phyloP scores from a whole-genome alignment of 2,797 vertebrate species.

The Eospalax fontanierii region DNA sequence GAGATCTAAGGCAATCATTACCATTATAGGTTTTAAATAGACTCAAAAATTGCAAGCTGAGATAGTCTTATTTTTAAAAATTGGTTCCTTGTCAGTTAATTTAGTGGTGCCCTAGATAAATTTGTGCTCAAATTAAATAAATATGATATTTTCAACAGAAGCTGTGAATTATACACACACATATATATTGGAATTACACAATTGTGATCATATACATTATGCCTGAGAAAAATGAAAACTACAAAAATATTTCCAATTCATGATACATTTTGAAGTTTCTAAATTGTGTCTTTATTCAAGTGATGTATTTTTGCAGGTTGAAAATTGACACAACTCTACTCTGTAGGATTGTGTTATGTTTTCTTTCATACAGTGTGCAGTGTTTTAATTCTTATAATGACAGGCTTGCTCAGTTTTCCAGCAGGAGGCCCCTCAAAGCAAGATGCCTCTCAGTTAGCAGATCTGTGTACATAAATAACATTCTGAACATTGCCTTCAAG shows the following conservation, averaged over 20 bases:
- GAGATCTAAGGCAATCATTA: conserved; percentile 72
- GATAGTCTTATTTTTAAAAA: conserved; percentile 69
- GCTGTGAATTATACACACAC: conserved; percentile 67
- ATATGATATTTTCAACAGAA: conserved; percentile 81
- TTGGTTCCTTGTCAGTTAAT: conserved; percentile 84
- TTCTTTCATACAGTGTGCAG: conserved; percentile 1
- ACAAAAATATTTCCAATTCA: conserved; percentile 39
- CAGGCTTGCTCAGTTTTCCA: conserved; percentile 80
- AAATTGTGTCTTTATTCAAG: not conserved
- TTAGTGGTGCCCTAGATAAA: conserved; percentile 74
- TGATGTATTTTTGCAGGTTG: not conserved
- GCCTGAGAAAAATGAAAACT: conserved; percentile 68
- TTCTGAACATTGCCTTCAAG: conserved; percentile 76
- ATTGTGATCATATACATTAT: conserved; percentile 46
- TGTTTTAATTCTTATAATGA: conserved; percentile 84
- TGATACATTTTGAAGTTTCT: not conserved
- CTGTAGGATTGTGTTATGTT: not conserved
- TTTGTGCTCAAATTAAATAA: conserved; percentile 76
- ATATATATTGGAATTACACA: not conserved
- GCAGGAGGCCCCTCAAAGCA: conserved; percentile 84
- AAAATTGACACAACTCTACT: conserved; percentile 60
- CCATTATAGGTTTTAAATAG: conserved; percentile 68
- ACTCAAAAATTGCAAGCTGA: conserved; percentile 74
- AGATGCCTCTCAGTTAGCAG: conserved; percentile 81
- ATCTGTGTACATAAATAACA: conserved; percentile 85